phyloP scores from a whole-genome alignment of 2,888 invertebrate species.

The Pardosa pseudoannulata region DNA sequence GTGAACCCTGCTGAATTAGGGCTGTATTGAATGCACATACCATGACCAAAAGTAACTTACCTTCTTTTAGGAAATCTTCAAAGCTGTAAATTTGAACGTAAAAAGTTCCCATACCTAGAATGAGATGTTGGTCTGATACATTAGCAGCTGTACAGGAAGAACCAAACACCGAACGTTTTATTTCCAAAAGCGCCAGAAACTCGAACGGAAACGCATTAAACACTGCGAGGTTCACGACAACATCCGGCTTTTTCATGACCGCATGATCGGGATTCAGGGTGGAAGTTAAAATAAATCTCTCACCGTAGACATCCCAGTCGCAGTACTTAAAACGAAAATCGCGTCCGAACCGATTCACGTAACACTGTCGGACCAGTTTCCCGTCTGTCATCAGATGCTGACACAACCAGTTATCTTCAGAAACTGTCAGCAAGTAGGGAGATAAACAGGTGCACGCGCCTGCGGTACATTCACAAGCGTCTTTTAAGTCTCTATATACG shows the following conservation, averaged over 20 bases:
- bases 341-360: not conserved
- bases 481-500: not conserved
- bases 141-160: constrained; percentile 25
- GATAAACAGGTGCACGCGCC: constrained; percentile 14
- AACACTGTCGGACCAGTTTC: constrained; percentile 3
- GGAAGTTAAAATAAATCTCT: constrained; percentile 27
- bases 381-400: constrained; percentile 18
- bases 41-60: too few species aligned
- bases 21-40: too few species aligned
- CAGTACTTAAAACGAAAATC: constrained; percentile 28
- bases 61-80: constrained; percentile 31
- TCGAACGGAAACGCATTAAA: constrained; percentile 42
- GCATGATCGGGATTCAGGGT: not conserved
- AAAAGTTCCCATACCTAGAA: constrained; percentile 30
- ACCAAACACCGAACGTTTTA: constrained; percentile 44
- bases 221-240: constrained; percentile 39
- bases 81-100: constrained; percentile 46
- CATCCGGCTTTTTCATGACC: not conserved
- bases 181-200: constrained; percentile 31
- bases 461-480: constrained; percentile 2
- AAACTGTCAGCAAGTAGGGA: constrained; percentile 23
- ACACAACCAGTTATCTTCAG: constrained; percentile 43
- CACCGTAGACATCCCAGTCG: constrained; percentile 45
- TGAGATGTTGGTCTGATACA: constrained; percentile 32
- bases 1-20: too few species aligned